Conservation (phyloP, 2,888 invertebrate genomes). For the Ceriagrion tenellum region DNA sequence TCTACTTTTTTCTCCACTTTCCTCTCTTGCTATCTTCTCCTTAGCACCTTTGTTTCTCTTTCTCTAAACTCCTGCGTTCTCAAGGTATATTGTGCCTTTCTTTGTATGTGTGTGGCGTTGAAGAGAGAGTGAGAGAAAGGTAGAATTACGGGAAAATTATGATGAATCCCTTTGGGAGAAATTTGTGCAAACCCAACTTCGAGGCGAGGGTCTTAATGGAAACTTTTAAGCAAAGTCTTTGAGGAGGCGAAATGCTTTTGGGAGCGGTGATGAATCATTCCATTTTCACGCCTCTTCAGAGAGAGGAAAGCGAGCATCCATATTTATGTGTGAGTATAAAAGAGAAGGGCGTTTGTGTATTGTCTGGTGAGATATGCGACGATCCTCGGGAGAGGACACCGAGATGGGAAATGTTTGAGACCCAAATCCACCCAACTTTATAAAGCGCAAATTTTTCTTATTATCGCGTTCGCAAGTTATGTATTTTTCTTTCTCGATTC, state of each 20-base stretch:
- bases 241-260: too few species aligned
- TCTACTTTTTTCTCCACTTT: background rate
- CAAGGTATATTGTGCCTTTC: background rate
- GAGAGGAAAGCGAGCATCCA: background rate
- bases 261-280: conserved; percentile 6
- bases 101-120: background rate
- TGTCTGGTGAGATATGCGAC: background rate
- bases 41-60: background rate
- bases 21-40: background rate
- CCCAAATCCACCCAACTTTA: background rate
- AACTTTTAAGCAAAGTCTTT: background rate
- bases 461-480: background rate
- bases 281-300: background rate
- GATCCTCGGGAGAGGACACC: background rate
- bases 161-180: background rate
- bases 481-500: background rate
- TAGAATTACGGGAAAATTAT: background rate
- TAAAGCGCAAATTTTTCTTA: background rate
- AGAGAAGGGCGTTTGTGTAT: background rate
- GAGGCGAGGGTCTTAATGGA: background rate
- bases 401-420: background rate
- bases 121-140: too few species aligned
- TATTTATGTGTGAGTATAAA: too few species aligned
- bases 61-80: background rate
- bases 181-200: background rate